Evolutionary conservation across 2,888 invertebrate genomes (phyloP), one percentile per base, ranked within the genome.

Genomic region (Brenthis hecate): DNA sequence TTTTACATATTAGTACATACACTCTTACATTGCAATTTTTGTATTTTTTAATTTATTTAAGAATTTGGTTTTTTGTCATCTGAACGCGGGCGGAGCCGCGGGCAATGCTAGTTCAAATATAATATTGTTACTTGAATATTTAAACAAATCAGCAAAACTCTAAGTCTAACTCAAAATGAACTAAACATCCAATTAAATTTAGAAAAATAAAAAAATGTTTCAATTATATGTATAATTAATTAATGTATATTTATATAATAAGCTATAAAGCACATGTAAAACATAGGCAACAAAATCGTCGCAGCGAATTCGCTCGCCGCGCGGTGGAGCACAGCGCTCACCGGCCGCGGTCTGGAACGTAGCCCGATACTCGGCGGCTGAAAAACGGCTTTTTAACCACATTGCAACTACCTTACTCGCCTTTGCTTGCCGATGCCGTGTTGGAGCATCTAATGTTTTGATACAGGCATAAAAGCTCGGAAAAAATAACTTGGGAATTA

Each of bases 321-420:
- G 6, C 50, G 28, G 60, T 50, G n/a, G 60, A 60, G n/a, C 60
- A 16, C 60, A 6, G 2, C n/a, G 6, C 60, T 50, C 11, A 48
- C 8, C 50, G n/a, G 60, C 28, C 48, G 11, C 23, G 60, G 48
- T 50, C n/a, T 6, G 60, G n/a, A n/a, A 28, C 50, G 50, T 60
- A 50, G 50, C 60, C 60, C n/a, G 60, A 60, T 13, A 60, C 50
- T 50, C n/a, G 0, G 13, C n/a, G 50, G n/a, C 13, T 6, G 13
- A 50, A 47, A 48, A 28, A 50, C 60, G 8, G 60, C 60, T 8
- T 28, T 11, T 60, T 48, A 60, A 60, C 60, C 50, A n/a, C 58
- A 60, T 28, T 50, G 13, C 50, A 28, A 28, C 14, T 56, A 11
- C 36, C 36, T 32, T 36, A 13, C 11, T n/a, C n/a, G 28, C 47